Evolutionary conservation across 2,113 vertebrate genomes (phyloP), one percentile per base, ranked within the genome.

Genomic region (Prunella fulvescens): DNA sequence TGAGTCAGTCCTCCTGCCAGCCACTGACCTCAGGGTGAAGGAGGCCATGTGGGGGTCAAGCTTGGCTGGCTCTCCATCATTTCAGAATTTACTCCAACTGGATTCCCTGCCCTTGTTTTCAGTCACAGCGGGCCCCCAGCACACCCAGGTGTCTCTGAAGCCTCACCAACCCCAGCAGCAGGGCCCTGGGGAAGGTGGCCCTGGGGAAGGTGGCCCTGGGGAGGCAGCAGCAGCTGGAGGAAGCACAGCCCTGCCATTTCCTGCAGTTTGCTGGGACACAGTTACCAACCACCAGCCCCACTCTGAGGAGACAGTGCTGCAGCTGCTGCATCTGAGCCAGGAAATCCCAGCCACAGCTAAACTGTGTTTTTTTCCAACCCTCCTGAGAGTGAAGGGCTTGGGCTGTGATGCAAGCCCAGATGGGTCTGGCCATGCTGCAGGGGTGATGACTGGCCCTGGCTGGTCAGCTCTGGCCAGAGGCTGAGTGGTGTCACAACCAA

Each of bases 81-180:
- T 35, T 10, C 57, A 31, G 1, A 13, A 44, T 35, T 71, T 19
- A 29, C 61, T 25, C 10, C 4, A 6, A 9, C 7, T 39, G 35
- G 17, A 13, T 48, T 73, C 47, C 6, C 39, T 66, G 51, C 26
- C 56, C 51, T 60, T 76, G 8, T 33, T 56, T 76, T 37, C 1
- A 1, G 57, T 12, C 11, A 2, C 5, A n/a, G 48, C 2, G 0
- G 45, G 8, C 20, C 42, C n/a, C 40, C 25, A 10, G 48, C 65
- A 60, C 5, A 5, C 5, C 9, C 60, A 31, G 10, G 23, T n/a
- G 39, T 13, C 45, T n/a, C 83, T 9, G 18, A 35, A 61, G 14
- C 61, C 50, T 19, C 60, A 12, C 35, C 24, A 28, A 7, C 2
- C 19, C 42, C 40, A 48, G 50, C 48, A 47, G 74, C 64, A 19